Conservation (phyloP, 2,797 vertebrate species). For the Chrysocyon brachyurus region DNA sequence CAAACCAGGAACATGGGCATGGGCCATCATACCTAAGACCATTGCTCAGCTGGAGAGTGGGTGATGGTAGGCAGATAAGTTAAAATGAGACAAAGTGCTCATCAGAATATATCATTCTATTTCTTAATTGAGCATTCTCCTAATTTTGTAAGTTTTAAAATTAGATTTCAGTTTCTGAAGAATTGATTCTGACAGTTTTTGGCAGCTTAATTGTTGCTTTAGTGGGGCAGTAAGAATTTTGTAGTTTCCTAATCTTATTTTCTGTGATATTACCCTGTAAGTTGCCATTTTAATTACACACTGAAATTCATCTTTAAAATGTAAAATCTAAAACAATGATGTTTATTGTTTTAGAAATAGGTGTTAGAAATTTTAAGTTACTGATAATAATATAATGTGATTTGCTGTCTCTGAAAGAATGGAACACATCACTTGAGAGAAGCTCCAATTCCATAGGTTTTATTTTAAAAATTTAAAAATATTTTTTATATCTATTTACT, state of each 20-base stretch:
- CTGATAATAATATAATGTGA: neutral
- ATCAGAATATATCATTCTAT: conserved; percentile 5
- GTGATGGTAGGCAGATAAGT: neutral
- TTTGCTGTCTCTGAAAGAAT: conserved; percentile 38
- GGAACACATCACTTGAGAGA: conserved; percentile 27
- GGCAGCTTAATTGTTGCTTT: conserved; percentile 33
- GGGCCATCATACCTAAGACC: neutral
- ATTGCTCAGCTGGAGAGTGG: neutral
- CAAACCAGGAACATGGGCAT: neutral
- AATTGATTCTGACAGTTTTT: conserved; percentile 20
- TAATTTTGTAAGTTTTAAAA: conserved; percentile 33
- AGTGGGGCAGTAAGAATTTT: neutral
- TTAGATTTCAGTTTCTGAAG: conserved; percentile 56
- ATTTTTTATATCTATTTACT: conserved; percentile 59
- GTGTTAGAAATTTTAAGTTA: conserved; percentile 48
- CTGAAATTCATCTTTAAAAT: conserved; percentile 41
- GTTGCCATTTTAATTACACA: conserved; percentile 25
- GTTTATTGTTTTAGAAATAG: conserved; percentile 42
- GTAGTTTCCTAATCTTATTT: neutral
- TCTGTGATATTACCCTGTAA: neutral
- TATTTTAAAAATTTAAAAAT: conserved; percentile 45
- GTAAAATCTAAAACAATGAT: neutral
- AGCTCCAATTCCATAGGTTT: neutral
- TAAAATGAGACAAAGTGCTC: conserved; percentile 29
- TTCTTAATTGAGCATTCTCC: conserved; percentile 43